Base-by-base conservation (phyloP, 2,113 vertebrate genomes). In the Gallinago jamesoni region DNA sequence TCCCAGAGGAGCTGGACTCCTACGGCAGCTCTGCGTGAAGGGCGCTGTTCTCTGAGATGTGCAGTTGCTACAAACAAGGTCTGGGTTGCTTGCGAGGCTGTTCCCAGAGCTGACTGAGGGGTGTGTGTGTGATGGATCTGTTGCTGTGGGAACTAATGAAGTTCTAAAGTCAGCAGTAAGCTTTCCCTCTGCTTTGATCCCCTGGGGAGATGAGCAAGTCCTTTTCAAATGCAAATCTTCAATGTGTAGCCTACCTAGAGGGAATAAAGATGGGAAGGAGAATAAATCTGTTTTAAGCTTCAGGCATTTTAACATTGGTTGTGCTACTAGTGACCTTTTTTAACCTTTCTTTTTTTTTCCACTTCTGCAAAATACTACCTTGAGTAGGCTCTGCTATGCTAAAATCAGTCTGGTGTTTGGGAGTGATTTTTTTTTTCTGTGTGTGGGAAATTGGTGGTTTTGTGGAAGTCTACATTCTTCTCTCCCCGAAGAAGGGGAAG, bases 151-250 rank as follows among this genome's bases (percentile, higher is more conserved):
- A 96, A 86, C 79, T 86, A 50, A 86, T 67, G 59, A 78, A 90
- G 74, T 88, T 83, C 87, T 77, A 17, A 88, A 96, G 75, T 81
- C 90, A 92, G 79, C 63, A 88, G 50, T 67, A 59, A 88, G 75
- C 72, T 77, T 96, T 93, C 68, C 63, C 92, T 83, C 85, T 88
- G 70, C 89, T 83, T 93, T 91, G 47, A 67, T 91, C 63, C 96
- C 31, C 31, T 35, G 33, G 81, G 84, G 82, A 96, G 72, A 84
- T 85, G 87, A 95, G 56, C 72, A 81, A 92, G 62, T 70, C 52
- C 59, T 94, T 92, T 93, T 94, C 85, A 86, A 95, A 96, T 86
- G 78, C 72, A 93, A 84, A 89, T 94, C 41, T 84, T 93, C 15
- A 16, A n/a, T 25, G 35, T 30, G n/a, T 72, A 91, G 67, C 41